A percentile compares a stretch with the other conserved stretches of the same genome.
phyloP scores from a whole-genome alignment of 2,797 vertebrate species.

The Menidia menidia region DNA sequence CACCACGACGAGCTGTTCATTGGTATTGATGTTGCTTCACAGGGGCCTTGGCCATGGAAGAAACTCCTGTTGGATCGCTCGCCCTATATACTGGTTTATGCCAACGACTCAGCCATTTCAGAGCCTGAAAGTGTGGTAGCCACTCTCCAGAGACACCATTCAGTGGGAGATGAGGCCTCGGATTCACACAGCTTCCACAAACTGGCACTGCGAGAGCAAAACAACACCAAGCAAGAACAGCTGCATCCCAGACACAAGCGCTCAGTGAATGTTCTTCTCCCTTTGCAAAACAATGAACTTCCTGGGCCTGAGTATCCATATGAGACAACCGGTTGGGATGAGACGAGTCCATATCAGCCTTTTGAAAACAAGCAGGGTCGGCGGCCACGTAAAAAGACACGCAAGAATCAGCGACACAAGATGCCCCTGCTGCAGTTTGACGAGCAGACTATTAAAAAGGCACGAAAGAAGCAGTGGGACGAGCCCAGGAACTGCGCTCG shows the following conservation, averaged over 20 bases:
- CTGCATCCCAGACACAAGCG: constrained; percentile 79
- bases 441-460: constrained; percentile 94
- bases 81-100: constrained; percentile 94
- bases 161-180: constrained; percentile 39
- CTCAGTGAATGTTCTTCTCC: constrained; percentile 83
- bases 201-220: constrained; percentile 58
- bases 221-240: constrained; percentile 46
- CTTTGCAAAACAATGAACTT: constrained; percentile 94
- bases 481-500: constrained; percentile 91
- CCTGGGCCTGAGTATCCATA: constrained; percentile 90
- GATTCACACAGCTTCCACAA: constrained; percentile 62
- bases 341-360: constrained; percentile 85
- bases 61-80: constrained; percentile 77
- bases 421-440: constrained; percentile 93
- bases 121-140: constrained; percentile 91
- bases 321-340: constrained; percentile 85
- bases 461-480: constrained; percentile 93
- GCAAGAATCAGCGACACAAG: constrained; percentile 87
- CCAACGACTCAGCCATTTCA: constrained; percentile 93
- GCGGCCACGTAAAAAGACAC: constrained; percentile 88
- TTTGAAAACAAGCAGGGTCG: constrained; percentile 85
- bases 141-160: constrained; percentile 83
- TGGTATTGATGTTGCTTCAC: constrained; percentile 83
- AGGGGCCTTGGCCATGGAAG: constrained; percentile 75
- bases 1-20: constrained; percentile 86